Base-by-base conservation (phyloP, 2,113 vertebrate species). In the Cephalophus harveyi region DNA sequence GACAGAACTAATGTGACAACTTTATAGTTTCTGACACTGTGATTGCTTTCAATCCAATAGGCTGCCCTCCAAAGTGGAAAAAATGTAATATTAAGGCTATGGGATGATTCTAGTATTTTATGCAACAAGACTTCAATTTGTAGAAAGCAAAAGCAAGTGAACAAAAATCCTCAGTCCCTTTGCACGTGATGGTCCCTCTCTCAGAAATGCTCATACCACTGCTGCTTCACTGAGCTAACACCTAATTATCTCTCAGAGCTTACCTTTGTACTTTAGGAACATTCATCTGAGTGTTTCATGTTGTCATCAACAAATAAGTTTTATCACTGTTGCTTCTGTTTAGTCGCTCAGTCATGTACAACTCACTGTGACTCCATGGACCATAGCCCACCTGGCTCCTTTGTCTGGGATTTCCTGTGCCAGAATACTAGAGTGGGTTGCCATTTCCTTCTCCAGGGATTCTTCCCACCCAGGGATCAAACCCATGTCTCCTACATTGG, bases 21-120 rank as follows among this genome's bases (percentile, higher is more conserved):
- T 94, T 92, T 64, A 94, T 57, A 88, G 90, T 88, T 94, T 90
- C 87, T 96, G 95, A 95, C 54, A 97, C 33, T 76, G 64, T 3
- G 25, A 79, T 87, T 97, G 74, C 91, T 96, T 89, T 85, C 57
- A 87, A 54, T 89, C 57, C 55, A 90, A 84, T 71, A 92, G 60
- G 48, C 54, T 59, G 25, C 28, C 87, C 43, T 25, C 43, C 27
- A 48, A 95, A 60, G 46, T 87, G 59, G 59, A n/a, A 95, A 93
- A 94, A 95, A 93, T 67, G 33, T 76, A 94, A 81, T n/a, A 89
- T 87, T 74, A 87, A 92, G 81, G 33, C n/a, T 78, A 16, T 54
- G 30, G 54, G 50, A 64, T 50, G 40, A 92, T 96, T 96, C 81
- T 85, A 87, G 76, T 46, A 40, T 82, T 50, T 89, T 74, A 48